phyloP scores from a whole-genome alignment of 2,113 vertebrate species.

The Rhabdornis inornatus region DNA sequence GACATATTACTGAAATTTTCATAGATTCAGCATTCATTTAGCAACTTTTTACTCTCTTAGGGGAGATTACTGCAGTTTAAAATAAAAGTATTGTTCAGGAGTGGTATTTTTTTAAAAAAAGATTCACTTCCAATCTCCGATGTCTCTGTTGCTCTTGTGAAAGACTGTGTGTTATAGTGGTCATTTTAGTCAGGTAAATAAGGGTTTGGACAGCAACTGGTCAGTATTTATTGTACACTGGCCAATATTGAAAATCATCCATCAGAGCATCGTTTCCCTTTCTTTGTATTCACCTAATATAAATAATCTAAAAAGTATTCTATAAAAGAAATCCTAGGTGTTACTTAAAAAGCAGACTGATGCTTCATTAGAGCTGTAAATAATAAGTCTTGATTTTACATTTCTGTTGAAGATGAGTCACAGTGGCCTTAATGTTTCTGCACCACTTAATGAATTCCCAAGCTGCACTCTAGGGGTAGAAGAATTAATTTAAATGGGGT shows the following conservation, averaged over 20 bases:
- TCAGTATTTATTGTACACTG: background rate
- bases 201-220: background rate
- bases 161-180: background rate
- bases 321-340: background rate
- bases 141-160: background rate
- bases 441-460: background rate
- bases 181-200: background rate
- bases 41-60: background rate
- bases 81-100: background rate
- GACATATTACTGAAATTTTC: background rate
- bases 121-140: background rate
- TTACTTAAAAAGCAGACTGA: background rate
- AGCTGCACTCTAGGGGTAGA: background rate
- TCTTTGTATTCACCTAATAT: background rate
- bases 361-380: background rate
- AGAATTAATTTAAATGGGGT: background rate
- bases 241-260: background rate
- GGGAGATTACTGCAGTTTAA: background rate
- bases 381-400: background rate
- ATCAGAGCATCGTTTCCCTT: background rate
- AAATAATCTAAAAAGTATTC: background rate
- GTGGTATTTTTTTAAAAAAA: background rate
- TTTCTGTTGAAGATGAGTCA: background rate
- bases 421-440: background rate
- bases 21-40: background rate